phyloP scores from a whole-genome alignment of 2,888 invertebrate genomes.

The Acronicta psi region DNA sequence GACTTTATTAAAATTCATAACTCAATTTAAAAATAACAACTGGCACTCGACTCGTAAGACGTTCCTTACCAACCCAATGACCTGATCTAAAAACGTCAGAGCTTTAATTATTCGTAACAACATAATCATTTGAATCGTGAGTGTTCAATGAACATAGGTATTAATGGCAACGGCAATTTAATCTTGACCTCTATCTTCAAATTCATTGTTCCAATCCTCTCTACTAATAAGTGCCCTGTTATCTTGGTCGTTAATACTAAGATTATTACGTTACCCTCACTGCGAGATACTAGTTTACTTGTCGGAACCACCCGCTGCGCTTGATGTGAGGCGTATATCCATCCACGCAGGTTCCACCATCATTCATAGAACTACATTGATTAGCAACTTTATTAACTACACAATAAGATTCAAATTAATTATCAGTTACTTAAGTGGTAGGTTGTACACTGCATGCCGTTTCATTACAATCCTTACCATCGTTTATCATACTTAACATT shows the following conservation, averaged over 20 bases:
- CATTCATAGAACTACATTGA: conserved; percentile 59
- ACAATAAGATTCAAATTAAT: conserved; percentile 57
- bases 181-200: conserved; percentile 57
- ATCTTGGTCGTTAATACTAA: conserved; percentile 76
- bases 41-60: conserved; percentile 19
- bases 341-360: conserved; percentile 71
- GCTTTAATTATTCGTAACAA: conserved; percentile 86
- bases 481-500: conserved; percentile 88
- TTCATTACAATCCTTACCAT: conserved; percentile 85
- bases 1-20: conserved; percentile 47
- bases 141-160: conserved; percentile 81
- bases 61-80: conserved; percentile 55
- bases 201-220: conserved; percentile 33
- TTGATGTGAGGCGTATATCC: conserved; percentile 83
- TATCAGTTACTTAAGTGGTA: conserved; percentile 61
- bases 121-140: conserved; percentile 85
- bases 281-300: conserved; percentile 84
- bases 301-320: conserved; percentile 85
- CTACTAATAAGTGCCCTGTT: conserved; percentile 68
- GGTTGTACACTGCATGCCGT: conserved; percentile 79
- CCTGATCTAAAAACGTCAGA: conserved; percentile 81
- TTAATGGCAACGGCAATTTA: conserved; percentile 71
- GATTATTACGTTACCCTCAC: conserved; percentile 86
- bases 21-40: conserved; percentile 38
- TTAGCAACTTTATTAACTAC: conserved; percentile 63